A percentile compares a stretch with the other conserved stretches of the same genome.
Evolutionary conservation across 2,888 invertebrate genomes (phyloP).

Genomic region (Dynastes maya): DNA sequence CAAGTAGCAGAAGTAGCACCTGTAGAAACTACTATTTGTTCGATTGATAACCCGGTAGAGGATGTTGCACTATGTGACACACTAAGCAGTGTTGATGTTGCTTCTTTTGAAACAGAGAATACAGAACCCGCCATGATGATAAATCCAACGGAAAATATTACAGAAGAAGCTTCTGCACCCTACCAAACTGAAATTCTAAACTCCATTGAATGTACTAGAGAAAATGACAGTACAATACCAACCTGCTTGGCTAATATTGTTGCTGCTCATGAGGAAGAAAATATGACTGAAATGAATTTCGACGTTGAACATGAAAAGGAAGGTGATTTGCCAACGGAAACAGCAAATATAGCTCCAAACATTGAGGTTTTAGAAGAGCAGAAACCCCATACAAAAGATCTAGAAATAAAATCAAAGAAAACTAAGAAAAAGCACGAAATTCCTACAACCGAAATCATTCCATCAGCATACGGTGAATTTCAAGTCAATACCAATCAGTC

Average conservation of each 20-base stretch:
- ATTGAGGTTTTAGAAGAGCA: constrained; percentile 31
- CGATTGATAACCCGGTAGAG: background rate
- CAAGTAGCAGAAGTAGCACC: background rate
- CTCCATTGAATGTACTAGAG: background rate
- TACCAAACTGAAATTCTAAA: background rate
- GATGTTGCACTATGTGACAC: too few species aligned
- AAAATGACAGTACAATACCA: constrained; percentile 10
- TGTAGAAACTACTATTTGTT: background rate
- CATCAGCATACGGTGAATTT: constrained; percentile 40
- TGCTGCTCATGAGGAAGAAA: constrained; percentile 9
- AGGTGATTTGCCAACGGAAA: constrained; percentile 35
- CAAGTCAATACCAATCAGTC: constrained; percentile 44
- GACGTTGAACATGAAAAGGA: constrained; percentile 34
- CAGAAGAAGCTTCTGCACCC: background rate
- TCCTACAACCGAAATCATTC: constrained; percentile 5
- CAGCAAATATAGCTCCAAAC: constrained; percentile 32
- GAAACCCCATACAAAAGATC: background rate
- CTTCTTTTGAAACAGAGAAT: too few species aligned
- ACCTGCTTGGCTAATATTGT: background rate
- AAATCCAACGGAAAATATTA: background rate
- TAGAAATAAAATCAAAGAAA: constrained; percentile 31
- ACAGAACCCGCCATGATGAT: too few species aligned
- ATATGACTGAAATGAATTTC: constrained; percentile 32
- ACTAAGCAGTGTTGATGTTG: too few species aligned
- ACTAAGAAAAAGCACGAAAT: constrained; percentile 34